A percentile compares a stretch with the other conserved stretches of the same genome.
Evolutionary conservation across 2,113 vertebrate species (phyloP).

Genomic region (Periophthalmodon schlosseri): DNA sequence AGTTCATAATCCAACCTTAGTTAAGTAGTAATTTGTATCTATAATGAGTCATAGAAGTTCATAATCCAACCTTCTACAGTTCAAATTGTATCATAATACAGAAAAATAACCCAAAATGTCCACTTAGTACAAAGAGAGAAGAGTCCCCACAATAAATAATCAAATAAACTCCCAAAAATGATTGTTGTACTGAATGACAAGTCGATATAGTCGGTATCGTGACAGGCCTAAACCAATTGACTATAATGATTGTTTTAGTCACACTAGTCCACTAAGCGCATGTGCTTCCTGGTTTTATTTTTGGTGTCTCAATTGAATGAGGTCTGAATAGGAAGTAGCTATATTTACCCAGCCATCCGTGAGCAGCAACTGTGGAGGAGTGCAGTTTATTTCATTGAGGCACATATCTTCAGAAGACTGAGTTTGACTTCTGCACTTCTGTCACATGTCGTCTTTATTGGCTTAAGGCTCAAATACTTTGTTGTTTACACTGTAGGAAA

Average conservation of each 20-base stretch:
- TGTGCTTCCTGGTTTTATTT: not conserved
- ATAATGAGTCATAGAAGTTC: no score
- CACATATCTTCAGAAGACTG: not conserved
- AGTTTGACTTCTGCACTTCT: not conserved
- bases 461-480: not conserved
- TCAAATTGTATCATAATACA: no score
- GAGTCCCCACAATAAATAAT: no score
- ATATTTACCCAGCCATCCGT: conserved; percentile 1
- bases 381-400: not conserved
- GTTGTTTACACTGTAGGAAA: not conserved
- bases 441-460: not conserved
- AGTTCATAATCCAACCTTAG: no score
- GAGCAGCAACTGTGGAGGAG: not conserved
- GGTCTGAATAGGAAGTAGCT: conserved; percentile 5
- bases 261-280: not conserved
- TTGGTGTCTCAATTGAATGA: not conserved
- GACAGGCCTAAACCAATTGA: no score
- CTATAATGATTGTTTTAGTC: not conserved
- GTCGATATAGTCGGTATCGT: no score
- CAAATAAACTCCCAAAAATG: no score
- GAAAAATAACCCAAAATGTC: no score
- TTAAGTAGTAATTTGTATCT: no score
- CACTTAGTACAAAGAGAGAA: no score
- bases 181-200: no score
- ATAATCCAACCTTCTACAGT: no score